Evolutionary conservation across 30 jellyfish, hydroid and myxozoan species (phyloP).

Genomic region (Aurelia sp.): DNA sequence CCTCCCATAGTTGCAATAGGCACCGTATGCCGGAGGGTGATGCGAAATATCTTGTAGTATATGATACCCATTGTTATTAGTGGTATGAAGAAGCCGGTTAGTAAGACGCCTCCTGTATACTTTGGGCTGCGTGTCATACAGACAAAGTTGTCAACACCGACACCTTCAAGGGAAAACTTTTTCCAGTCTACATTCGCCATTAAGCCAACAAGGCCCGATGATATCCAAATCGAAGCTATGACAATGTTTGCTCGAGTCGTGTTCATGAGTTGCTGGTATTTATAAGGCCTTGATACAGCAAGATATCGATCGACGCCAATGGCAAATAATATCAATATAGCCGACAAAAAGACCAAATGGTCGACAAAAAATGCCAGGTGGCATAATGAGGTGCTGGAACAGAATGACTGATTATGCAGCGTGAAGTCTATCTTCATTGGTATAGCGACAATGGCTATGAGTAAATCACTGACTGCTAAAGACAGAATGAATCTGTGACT

Average conservation of each 20-base stretch:
- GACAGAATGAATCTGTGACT: slow-evolving; percentile 77
- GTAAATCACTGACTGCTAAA: slow-evolving; percentile 78
- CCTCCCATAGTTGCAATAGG: slow-evolving; percentile 40
- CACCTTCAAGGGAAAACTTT: slow-evolving; percentile 21
- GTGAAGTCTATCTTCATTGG: slow-evolving; percentile 69
- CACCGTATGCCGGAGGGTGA: slow-evolving; percentile 66
- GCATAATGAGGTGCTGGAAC: slow-evolving; percentile 67
- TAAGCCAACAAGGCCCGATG: slow-evolving; percentile 47
- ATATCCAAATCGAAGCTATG: slow-evolving; percentile 68
- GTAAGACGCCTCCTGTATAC: slow-evolving; percentile 10
- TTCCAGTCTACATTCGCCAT: slow-evolving; percentile 43
- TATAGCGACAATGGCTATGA: slow-evolving; percentile 58
- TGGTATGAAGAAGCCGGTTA: slow-evolving; percentile 65
- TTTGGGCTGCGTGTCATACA: slow-evolving; percentile 7
- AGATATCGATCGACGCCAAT: slow-evolving; percentile 85
- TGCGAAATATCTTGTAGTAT: slow-evolving; percentile 66
- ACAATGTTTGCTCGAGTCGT: slow-evolving; percentile 29
- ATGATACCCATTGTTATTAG: slow-evolving; percentile 58
- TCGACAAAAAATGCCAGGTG: slow-evolving; percentile 65
- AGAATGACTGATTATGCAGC: slow-evolving; percentile 73
- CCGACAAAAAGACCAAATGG: slow-evolving; percentile 62
- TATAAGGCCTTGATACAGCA: slow-evolving; percentile 76
- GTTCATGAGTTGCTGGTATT: slow-evolving; percentile 64
- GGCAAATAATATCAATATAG: slow-evolving; percentile 77
- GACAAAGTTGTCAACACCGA: neutral